These are phyloP conservation scores for Clostera curtula DNA, from an alignment of 2,888 invertebrate species.

Conservation along the genomic window DNA sequence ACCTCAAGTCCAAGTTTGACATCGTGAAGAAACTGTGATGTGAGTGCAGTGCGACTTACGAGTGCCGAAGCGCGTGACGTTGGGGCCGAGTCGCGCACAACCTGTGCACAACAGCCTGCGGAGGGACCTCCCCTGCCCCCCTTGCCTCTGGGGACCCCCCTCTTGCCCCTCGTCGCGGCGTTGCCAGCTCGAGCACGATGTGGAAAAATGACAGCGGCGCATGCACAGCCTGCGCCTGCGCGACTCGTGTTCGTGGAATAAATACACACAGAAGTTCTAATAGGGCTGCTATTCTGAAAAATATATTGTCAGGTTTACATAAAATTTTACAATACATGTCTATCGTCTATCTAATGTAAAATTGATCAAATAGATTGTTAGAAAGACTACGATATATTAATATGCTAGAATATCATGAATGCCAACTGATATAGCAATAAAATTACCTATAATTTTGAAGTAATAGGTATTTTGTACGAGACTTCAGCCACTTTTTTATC, in stretches of 20 bases:
- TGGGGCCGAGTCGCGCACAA: constrained; percentile 17
- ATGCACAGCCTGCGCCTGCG: constrained; percentile 8
- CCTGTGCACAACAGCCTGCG: constrained; percentile 5
- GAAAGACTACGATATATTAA: too few species aligned
- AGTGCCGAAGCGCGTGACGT: constrained; percentile 8
- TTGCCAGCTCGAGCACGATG: constrained; percentile 22
- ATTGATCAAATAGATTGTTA: too few species aligned
- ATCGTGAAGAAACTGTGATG: constrained; percentile 92
- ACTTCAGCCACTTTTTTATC: too few species aligned
- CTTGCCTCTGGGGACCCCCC: constrained; percentile 10
- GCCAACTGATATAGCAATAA: too few species aligned
- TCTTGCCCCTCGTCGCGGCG: constrained; percentile 12
- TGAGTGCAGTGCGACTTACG: constrained; percentile 14
- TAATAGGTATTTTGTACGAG: too few species aligned
- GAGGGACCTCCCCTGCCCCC: constrained; percentile 15
- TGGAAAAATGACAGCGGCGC: constrained; percentile 28
- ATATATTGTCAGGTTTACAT: too few species aligned
- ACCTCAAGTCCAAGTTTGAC: constrained; percentile 94
- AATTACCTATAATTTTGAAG: too few species aligned
- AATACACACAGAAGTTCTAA: too few species aligned
- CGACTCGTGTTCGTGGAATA: constrained; percentile 11
- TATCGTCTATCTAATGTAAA: too few species aligned
- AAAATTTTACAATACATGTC: too few species aligned
- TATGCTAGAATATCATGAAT: too few species aligned
- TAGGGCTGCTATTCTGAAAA: too few species aligned